A percentile compares a stretch with the other conserved stretches of the same genome.
Conservation (phyloP, 1,140 invertebrate species). For the Oncopeltus fasciatus region DNA sequence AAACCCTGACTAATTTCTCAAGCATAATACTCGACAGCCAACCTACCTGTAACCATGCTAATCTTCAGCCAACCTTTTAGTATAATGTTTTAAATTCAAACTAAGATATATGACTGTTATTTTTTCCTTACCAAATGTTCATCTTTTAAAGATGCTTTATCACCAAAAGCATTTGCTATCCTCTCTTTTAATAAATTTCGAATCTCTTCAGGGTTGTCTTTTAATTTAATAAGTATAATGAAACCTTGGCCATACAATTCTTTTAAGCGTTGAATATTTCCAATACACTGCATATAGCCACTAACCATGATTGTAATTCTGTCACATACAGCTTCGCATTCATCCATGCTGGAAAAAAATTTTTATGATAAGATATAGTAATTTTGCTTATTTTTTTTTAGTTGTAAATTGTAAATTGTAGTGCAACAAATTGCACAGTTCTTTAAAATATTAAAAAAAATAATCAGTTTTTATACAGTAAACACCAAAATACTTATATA, state of each 20-base stretch:
- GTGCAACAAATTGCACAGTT: no score
- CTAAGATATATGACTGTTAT: neutral
- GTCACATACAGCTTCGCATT: slow-evolving; percentile 72
- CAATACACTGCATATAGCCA: slow-evolving; percentile 42
- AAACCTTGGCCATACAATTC: slow-evolving; percentile 32
- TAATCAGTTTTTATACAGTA: no score
- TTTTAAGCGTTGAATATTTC: slow-evolving; percentile 34
- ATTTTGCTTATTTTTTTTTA: no score
- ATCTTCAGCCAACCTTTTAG: no score
- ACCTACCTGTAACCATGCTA: neutral
- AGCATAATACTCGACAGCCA: neutral
- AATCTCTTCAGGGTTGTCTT: neutral
- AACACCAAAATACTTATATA: no score
- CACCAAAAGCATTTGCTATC: neutral
- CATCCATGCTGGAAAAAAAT: slow-evolving; percentile 21
- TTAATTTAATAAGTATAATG: slow-evolving; percentile 32
- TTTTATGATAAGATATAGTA: neutral
- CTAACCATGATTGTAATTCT: slow-evolving; percentile 71
- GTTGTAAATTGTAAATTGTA: no score
- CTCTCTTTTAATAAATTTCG: neutral
- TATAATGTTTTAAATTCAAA: no score
- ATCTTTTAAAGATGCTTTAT: neutral
- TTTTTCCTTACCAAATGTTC: neutral
- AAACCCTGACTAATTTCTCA: neutral
- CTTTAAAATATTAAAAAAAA: no score